phyloP scores from a whole-genome alignment of 2,797 vertebrate species.

The Gallinago solitaria region DNA sequence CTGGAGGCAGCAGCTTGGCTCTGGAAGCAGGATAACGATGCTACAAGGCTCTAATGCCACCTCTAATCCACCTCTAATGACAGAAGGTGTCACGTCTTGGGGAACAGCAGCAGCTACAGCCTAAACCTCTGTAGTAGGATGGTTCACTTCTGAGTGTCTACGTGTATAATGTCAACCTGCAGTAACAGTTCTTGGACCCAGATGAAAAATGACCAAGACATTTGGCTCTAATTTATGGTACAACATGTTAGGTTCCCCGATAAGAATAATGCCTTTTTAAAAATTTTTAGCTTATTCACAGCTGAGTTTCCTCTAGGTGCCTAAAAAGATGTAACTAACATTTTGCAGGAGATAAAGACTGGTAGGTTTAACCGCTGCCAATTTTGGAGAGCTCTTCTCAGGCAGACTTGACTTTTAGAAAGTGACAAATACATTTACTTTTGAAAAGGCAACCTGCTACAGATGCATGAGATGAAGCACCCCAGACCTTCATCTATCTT shows the following conservation, averaged over 20 bases:
- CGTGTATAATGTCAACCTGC: background rate
- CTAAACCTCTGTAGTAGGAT: background rate
- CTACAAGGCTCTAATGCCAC: no score
- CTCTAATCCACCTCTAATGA: background rate
- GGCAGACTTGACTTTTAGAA: slow-evolving; percentile 62
- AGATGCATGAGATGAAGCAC: background rate
- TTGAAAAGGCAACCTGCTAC: slow-evolving; percentile 32
- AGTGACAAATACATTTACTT: slow-evolving; percentile 1
- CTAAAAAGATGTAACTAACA: background rate
- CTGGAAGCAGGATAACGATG: background rate
- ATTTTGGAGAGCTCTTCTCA: slow-evolving; percentile 63
- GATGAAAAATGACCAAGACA: background rate
- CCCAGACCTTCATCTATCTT: background rate
- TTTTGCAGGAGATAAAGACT: background rate
- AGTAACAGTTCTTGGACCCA: background rate
- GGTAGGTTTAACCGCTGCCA: slow-evolving; percentile 18
- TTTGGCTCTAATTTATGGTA: background rate
- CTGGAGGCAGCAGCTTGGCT: background rate
- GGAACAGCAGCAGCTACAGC: background rate
- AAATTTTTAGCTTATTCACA: background rate
- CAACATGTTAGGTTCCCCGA: background rate
- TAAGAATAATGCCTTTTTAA: background rate
- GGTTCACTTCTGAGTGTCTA: background rate
- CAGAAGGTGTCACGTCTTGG: background rate
- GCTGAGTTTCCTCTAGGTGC: background rate